Evolutionary conservation across 2,888 invertebrate genomes (phyloP).

Genomic region (Autographa pulchrina): DNA sequence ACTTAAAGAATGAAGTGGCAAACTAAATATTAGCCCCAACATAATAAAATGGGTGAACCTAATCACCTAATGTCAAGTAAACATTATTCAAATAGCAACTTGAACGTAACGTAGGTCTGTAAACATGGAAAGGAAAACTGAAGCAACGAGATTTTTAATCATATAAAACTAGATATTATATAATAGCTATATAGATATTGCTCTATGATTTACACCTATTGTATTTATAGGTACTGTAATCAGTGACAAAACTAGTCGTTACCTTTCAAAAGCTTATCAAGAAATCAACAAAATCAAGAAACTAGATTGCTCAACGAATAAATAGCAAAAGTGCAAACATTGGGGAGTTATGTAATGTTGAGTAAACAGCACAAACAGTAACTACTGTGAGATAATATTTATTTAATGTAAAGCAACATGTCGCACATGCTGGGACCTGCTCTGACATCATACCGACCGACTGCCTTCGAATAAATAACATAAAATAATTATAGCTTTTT

Average conservation of each 20-base stretch:
- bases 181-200: too few species aligned
- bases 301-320: slow-evolving; percentile 41
- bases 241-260: neutral
- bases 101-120: too few species aligned
- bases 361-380: slow-evolving; percentile 40
- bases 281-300: slow-evolving; percentile 39
- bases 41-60: too few species aligned
- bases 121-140: too few species aligned
- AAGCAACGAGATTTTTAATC: too few species aligned
- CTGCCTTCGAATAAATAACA: slow-evolving; percentile 19
- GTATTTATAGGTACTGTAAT: neutral
- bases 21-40: too few species aligned
- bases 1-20: too few species aligned
- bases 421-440: slow-evolving; percentile 25
- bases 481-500: too few species aligned
- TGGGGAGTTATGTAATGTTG: slow-evolving; percentile 45
- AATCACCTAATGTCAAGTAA: too few species aligned
- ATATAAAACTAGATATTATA: too few species aligned
- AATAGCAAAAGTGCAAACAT: slow-evolving; percentile 44
- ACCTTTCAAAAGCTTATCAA: slow-evolving; percentile 29
- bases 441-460: slow-evolving; percentile 48
- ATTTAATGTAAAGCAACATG: slow-evolving; percentile 48
- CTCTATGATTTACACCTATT: too few species aligned
- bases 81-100: too few species aligned
- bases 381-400: slow-evolving; percentile 57